Percentiles rank a stretch among this genome's conserved stretches.
Conservation (phyloP, 2,797 vertebrate genomes). For the Spinus pinus region DNA sequence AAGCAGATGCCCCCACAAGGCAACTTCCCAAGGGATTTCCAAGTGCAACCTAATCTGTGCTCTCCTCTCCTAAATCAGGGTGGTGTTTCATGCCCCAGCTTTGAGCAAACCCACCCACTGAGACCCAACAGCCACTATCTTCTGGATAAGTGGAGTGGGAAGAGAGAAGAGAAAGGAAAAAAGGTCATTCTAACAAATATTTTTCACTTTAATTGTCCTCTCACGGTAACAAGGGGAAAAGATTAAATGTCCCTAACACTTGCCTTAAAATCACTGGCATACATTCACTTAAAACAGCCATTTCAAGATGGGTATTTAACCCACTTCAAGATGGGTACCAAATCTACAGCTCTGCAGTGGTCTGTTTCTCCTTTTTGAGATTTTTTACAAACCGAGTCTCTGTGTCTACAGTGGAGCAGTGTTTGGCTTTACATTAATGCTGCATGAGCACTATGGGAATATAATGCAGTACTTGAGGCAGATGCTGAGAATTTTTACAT, state of each 20-base stretch:
- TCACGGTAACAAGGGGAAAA: not conserved
- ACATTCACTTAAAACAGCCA: not conserved
- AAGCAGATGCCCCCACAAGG: not conserved
- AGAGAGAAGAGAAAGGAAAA: not conserved
- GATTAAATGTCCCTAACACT: not conserved
- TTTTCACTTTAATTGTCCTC: not conserved
- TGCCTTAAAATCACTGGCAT: not conserved
- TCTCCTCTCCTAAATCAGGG: not conserved
- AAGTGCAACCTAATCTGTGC: not conserved
- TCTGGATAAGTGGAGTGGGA: not conserved
- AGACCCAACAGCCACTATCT: not conserved
- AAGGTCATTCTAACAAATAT: not conserved
- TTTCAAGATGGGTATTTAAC: not conserved
- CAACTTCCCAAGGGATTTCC: not conserved
- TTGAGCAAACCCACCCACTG: not conserved
- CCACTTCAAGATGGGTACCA: not conserved
- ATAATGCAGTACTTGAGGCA: conserved; percentile 17
- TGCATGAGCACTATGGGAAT: conserved; percentile 43
- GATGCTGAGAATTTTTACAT: not conserved
- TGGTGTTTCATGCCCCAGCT: not conserved
- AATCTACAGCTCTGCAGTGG: not conserved
- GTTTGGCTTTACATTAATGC: not conserved
- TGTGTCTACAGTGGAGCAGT: not conserved
- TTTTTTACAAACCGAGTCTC: not conserved
- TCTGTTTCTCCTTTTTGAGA: not conserved